Base-by-base conservation (phyloP, 2,113 vertebrate genomes). In the Albula glossodonta region DNA sequence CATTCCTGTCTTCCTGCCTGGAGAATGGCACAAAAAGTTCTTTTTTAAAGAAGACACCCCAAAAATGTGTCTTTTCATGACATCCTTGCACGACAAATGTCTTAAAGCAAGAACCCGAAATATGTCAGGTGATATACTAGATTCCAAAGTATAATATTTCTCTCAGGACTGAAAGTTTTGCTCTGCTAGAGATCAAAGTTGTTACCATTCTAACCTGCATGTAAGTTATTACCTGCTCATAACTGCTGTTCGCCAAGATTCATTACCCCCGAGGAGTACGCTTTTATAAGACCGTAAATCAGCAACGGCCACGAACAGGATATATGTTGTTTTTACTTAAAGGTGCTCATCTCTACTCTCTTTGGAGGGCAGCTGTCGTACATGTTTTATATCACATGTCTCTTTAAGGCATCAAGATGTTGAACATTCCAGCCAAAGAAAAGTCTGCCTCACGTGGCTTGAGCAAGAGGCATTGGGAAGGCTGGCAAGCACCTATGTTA, bases 101-200 rank as follows among this genome's bases (percentile, higher is more conserved):
- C 70, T 17, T 3, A 70, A 74, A 74, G 25, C 17, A 31, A 74
- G 22, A 74, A 9, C n/a, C 70, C n/a, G 2, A 74, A 74, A 74
- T 74, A 74, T 74, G 70, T 74, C 70, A 25, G 70, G 70, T 74
- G 22, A 74, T 74, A 74, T 15, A 31, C 22, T 2, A 31, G 7
- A 74, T 74, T 74, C 70, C 70, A 31, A 74, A 74, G 70, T 74
- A 74, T 74, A 74, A 74, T 74, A 74, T 74, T 31, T 74, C 70
- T 74, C 70, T 31, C 70, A 9, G 70, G 70, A 31, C 12, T 74
- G 70, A 74, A 74, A 74, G 22, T n/a, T 74, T 74, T 31, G 70
- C 70, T 74, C 22, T 22, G 19, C 63, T 8, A 74, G 70, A 74
- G 70, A 74, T 74, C 70, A 74, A 74, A 74, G 70, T 74, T 74